These are phyloP conservation scores for Dendrolimus houi DNA, from an alignment of 2,888 invertebrate genomes.

Conservation along the genomic window DNA sequence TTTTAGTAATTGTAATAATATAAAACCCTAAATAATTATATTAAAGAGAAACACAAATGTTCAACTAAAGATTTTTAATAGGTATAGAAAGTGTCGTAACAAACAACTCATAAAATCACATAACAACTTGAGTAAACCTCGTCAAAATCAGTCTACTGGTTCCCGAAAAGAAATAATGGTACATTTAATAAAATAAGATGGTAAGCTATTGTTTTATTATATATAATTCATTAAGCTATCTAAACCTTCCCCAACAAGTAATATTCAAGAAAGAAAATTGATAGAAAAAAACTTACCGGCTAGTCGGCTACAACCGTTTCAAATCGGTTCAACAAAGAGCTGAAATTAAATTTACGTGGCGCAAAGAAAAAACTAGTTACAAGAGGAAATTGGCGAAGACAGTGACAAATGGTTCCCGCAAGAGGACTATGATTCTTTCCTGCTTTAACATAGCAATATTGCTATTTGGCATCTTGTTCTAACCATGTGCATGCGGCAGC, in stretches of 20 bases:
- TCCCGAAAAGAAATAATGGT: not conserved
- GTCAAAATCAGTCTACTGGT: too few relatives aligned
- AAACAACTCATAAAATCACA: too few relatives aligned
- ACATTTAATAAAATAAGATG: not conserved
- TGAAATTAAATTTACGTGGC: slow-evolving; percentile 72
- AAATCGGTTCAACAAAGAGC: slow-evolving; percentile 59
- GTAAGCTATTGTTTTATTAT: not conserved
- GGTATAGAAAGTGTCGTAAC: too few relatives aligned
- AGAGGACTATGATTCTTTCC: slow-evolving; percentile 40
- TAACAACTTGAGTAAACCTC: too few relatives aligned
- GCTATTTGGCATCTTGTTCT: slow-evolving; percentile 30
- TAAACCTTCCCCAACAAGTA: too few relatives aligned
- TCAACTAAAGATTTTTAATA: too few relatives aligned
- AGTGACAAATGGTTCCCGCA: slow-evolving; percentile 70
- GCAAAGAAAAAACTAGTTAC: slow-evolving; percentile 74
- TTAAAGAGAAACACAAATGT: too few relatives aligned
- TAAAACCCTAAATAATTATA: too few relatives aligned
- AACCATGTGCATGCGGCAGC: slow-evolving; percentile 25
- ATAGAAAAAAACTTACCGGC: slow-evolving; percentile 15
- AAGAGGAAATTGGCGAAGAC: slow-evolving; percentile 71
- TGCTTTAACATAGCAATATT: slow-evolving; percentile 28
- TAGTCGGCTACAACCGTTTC: slow-evolving; percentile 41
- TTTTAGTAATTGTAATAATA: too few relatives aligned
- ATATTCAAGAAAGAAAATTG: slow-evolving; percentile 15
- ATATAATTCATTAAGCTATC: too few relatives aligned